A percentile compares a stretch with the other conserved stretches of the same genome.
phyloP scores from a whole-genome alignment of 1,140 invertebrate species.

The Prorops nasuta region DNA sequence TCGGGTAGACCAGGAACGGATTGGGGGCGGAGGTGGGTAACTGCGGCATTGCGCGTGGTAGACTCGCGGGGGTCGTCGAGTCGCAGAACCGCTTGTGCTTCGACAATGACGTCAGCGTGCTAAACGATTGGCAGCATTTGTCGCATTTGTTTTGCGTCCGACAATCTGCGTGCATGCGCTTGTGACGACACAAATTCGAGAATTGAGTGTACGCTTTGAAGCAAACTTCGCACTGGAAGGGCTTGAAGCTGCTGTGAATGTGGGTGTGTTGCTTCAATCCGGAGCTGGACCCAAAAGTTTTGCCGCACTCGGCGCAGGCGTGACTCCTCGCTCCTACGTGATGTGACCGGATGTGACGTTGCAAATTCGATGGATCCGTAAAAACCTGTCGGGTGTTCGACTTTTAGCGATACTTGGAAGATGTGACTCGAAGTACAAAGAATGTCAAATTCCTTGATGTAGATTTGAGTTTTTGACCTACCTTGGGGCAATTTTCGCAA shows the following conservation, averaged over 20 bases:
- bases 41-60: conserved; percentile 53
- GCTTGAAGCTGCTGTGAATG: conserved; percentile 98
- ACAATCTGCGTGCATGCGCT: conserved; percentile 95
- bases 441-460: conserved; percentile 5
- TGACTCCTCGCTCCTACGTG: conserved; percentile 92
- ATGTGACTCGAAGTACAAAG: conserved; percentile 14
- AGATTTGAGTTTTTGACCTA: conserved; percentile 39
- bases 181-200: conserved; percentile 98
- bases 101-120: conserved; percentile 78
- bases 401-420: conserved; percentile 49
- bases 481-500: conserved; percentile 93
- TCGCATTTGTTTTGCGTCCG: conserved; percentile 86
- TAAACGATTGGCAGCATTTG: conserved; percentile 90
- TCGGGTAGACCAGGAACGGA: conserved; percentile 69
- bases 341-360: conserved; percentile 91
- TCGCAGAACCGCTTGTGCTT: conserved; percentile 86
- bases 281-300: conserved; percentile 95
- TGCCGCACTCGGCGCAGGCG: conserved; percentile 96
- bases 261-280: conserved; percentile 99
- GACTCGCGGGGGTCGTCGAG: conserved; percentile 58
- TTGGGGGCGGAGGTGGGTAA: conserved; percentile 58
- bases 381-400: conserved; percentile 68
- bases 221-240: conserved; percentile 93
- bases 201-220: conserved; percentile 98
- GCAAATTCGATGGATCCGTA: conserved; percentile 92